A percentile compares a stretch with the other conserved stretches of the same genome.
phyloP scores from a whole-genome alignment of 1,140 invertebrate species.

The Saccostrea glomerata region DNA sequence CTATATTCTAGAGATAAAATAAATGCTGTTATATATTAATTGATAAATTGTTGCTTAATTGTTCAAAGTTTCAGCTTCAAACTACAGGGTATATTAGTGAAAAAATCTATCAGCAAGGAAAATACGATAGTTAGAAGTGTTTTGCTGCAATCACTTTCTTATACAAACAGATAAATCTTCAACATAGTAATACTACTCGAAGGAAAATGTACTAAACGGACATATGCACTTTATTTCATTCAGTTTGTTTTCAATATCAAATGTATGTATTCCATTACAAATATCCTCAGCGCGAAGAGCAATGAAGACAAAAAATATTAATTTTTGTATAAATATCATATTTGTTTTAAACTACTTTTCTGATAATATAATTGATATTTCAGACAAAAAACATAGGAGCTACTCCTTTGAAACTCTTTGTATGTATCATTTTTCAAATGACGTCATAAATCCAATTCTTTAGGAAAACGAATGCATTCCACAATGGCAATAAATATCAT shows the following conservation, averaged over 20 bases:
- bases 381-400: background rate
- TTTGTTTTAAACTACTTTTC: background rate
- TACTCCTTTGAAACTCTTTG: background rate
- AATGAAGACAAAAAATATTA: background rate
- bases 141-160: no score
- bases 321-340: background rate
- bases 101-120: no score
- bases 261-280: background rate
- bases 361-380: background rate
- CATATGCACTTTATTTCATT: background rate
- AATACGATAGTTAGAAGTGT: no score
- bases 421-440: background rate
- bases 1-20: no score
- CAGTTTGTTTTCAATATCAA: background rate
- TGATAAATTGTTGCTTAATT: no score
- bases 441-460: background rate
- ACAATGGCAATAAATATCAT: background rate
- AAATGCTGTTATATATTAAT: no score
- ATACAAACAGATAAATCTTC: no score
- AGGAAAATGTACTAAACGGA: no score
- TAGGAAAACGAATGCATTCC: constrained; percentile 10
- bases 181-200: no score
- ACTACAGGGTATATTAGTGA: no score
- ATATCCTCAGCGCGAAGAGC: background rate
- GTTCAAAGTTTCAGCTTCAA: no score